These are phyloP conservation scores for Villa cingulata DNA, from an alignment of 2,888 invertebrate genomes.

Conservation along the genomic window DNA sequence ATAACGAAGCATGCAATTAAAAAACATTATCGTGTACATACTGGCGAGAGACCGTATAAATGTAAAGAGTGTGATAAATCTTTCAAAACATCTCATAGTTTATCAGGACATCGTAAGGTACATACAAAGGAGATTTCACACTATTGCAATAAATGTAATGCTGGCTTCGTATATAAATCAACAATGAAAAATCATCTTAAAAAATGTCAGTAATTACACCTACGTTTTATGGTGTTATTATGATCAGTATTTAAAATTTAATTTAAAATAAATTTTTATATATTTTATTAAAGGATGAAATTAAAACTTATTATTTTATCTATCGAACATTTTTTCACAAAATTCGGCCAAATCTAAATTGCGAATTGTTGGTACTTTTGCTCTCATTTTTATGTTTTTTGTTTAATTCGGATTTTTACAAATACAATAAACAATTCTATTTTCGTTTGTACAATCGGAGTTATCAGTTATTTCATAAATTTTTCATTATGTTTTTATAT, in stretches of 20 bases:
- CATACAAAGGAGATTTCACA: no score
- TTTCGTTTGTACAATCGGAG: conserved; percentile 40
- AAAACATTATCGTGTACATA: not conserved
- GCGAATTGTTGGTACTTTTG: conserved; percentile 44
- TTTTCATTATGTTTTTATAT: no score
- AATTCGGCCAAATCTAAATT: conserved; percentile 58
- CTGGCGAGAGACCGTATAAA: not conserved
- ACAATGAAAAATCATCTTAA: no score
- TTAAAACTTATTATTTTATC: not conserved
- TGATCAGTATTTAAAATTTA: no score
- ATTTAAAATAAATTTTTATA: not conserved
- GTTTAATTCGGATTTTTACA: conserved; percentile 28
- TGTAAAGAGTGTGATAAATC: conserved; percentile 1
- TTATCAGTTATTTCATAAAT: conserved; percentile 13
- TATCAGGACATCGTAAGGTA: no score
- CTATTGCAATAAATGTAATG: no score
- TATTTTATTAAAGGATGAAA: no score
- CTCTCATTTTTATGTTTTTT: conserved; percentile 33
- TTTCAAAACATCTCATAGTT: not conserved
- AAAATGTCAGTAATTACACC: no score
- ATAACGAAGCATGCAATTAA: not conserved
- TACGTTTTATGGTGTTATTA: no score
- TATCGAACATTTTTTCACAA: conserved; percentile 36
- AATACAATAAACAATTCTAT: conserved; percentile 38
- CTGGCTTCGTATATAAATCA: no score